phyloP scores from a whole-genome alignment of 2,888 invertebrate species.

The Patella caerulea region DNA sequence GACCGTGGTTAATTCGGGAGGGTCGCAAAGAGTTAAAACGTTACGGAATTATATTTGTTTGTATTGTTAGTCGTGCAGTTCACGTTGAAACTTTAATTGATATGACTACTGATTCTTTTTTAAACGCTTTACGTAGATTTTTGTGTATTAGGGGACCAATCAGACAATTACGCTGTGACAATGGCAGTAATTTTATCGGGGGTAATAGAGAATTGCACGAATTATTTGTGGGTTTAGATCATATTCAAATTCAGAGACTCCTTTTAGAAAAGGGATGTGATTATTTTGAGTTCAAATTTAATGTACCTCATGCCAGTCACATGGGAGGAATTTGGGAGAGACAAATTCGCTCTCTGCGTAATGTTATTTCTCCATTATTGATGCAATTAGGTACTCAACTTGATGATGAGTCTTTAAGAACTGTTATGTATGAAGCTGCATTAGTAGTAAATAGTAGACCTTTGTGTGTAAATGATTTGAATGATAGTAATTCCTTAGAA shows the following conservation, averaged over 20 bases:
- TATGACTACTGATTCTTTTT: constrained; percentile 21
- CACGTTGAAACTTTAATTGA: constrained; percentile 41
- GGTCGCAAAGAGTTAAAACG: constrained; percentile 17
- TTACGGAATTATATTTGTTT: too few species aligned
- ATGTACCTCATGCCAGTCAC: constrained; percentile 35
- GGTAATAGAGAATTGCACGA: constrained; percentile 30
- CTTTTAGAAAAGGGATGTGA: constrained; percentile 22
- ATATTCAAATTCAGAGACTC: constrained; percentile 19
- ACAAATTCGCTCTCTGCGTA: constrained; percentile 32
- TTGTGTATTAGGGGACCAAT: constrained; percentile 22
- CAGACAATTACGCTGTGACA: constrained; percentile 21
- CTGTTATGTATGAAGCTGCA: constrained; percentile 35
- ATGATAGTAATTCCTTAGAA: constrained; percentile 25
- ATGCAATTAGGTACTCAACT: constrained; percentile 20
- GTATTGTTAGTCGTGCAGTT: constrained; percentile 39
- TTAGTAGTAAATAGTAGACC: constrained; percentile 34
- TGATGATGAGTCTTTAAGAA: constrained; percentile 34
- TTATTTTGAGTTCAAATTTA: constrained; percentile 34
- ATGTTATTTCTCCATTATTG: constrained; percentile 28
- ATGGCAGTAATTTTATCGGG: constrained; percentile 37
- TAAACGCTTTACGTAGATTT: constrained; percentile 17
- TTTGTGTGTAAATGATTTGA: constrained; percentile 25
- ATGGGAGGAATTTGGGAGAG: constrained; percentile 41
- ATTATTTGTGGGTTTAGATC: constrained; percentile 30
- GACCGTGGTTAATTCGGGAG: constrained; percentile 20